A percentile compares a stretch with the other conserved stretches of the same genome.
Conservation (phyloP, 2,797 vertebrate species). For the Galago senegalensis region DNA sequence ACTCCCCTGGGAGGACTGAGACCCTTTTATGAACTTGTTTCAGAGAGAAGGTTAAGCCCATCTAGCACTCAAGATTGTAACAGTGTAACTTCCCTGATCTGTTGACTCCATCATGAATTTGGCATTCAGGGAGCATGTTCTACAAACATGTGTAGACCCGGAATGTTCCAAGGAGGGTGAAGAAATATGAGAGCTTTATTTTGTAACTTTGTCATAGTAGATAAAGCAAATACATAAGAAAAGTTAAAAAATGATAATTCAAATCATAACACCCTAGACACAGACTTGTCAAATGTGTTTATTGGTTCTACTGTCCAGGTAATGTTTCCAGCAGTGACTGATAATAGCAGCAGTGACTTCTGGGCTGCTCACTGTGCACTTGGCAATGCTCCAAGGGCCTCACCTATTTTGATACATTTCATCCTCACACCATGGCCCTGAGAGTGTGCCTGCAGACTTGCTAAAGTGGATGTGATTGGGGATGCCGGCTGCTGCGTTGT, state of each 20-base stretch:
- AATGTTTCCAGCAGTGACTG: background rate
- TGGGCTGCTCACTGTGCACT: background rate
- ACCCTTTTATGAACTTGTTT: constrained; percentile 1
- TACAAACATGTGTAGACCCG: background rate
- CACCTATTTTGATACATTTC: background rate
- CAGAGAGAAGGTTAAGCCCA: background rate
- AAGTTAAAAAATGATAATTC: background rate
- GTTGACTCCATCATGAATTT: background rate
- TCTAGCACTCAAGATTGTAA: background rate
- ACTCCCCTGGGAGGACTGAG: background rate
- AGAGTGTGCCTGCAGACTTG: background rate
- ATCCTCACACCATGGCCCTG: background rate
- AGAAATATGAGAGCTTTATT: background rate
- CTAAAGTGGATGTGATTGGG: background rate
- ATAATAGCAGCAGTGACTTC: background rate
- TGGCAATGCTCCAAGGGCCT: background rate
- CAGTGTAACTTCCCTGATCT: background rate
- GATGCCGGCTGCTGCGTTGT: background rate
- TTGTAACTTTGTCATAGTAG: background rate
- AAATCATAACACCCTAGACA: background rate
- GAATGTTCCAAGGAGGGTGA: background rate
- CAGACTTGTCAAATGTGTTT: background rate
- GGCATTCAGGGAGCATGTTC: background rate
- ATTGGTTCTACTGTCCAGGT: background rate
- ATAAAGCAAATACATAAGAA: background rate